Percentiles rank a stretch among this genome's conserved stretches.
phyloP scores from a whole-genome alignment of 2,797 vertebrate genomes.

The Chelon labrosus region DNA sequence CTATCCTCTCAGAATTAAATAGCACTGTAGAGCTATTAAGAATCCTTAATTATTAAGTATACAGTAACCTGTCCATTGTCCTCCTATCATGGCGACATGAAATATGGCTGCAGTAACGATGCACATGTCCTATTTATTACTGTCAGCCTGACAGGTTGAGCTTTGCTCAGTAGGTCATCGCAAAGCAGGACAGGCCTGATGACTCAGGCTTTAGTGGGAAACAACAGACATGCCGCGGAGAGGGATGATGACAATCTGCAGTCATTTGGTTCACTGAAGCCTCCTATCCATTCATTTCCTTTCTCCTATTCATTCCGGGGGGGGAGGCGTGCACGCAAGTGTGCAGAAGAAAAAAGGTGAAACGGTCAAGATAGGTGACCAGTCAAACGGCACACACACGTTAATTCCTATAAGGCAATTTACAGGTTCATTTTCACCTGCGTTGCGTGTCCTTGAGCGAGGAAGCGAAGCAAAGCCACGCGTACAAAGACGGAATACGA shows the following conservation, averaged over 20 bases:
- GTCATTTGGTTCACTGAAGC: conserved; percentile 18
- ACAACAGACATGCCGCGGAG: conserved; percentile 21
- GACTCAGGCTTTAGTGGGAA: conserved; percentile 40
- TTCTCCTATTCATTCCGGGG: not conserved
- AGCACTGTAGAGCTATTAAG: conserved; percentile 43
- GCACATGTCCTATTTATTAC: conserved; percentile 36
- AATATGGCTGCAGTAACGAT: conserved; percentile 27
- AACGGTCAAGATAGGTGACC: too few species aligned
- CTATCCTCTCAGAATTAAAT: conserved; percentile 50
- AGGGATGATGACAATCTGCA: conserved; percentile 12
- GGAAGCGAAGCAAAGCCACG: not conserved
- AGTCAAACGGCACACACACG: conserved; percentile 7
- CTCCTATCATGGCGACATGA: conserved; percentile 22
- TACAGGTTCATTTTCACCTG: not conserved
- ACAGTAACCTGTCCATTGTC: conserved; percentile 6
- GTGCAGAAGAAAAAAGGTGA: too few species aligned
- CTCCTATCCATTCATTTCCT: not conserved
- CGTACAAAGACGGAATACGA: not conserved
- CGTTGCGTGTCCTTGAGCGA: not conserved
- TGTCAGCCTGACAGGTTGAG: conserved; percentile 40
- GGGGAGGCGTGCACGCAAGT: not conserved
- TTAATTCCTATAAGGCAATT: conserved; percentile 6
- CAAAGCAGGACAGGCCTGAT: conserved; percentile 34
- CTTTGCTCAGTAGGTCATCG: conserved; percentile 37
- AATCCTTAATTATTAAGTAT: conserved; percentile 42